A percentile compares a stretch with the other conserved stretches of the same genome.
Conservation (phyloP, 1,140 invertebrate genomes). For the Centruroides sculpturatus region DNA sequence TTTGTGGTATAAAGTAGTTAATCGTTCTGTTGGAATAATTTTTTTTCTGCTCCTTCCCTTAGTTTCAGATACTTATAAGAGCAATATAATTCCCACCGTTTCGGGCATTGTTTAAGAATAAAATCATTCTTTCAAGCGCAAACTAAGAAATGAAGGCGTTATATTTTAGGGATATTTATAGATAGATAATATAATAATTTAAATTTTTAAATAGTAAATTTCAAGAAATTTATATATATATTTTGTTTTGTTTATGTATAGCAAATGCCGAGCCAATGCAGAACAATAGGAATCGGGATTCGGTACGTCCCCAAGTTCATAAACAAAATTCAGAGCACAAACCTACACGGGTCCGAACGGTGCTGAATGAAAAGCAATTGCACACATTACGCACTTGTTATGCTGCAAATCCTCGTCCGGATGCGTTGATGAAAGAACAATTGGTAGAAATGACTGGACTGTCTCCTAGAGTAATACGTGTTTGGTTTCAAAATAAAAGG, state of each 20-base stretch:
- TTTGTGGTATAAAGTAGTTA: too few relatives aligned
- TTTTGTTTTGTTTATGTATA: not conserved
- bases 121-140: too few relatives aligned
- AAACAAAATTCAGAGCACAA: constrained; percentile 40
- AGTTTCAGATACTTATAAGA: too few relatives aligned
- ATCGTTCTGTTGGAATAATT: too few relatives aligned
- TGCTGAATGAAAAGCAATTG: constrained; percentile 96
- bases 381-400: constrained; percentile 88
- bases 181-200: too few relatives aligned
- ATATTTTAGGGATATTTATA: too few relatives aligned
- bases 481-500: constrained; percentile 98
- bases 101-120: too few relatives aligned
- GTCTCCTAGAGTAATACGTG: constrained; percentile 85
- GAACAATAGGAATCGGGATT: constrained; percentile 12
- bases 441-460: constrained; percentile 96
- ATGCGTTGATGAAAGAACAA: constrained; percentile 98
- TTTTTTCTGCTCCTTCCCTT: too few relatives aligned
- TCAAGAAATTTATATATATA: too few relatives aligned
- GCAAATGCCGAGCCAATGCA: constrained; percentile 19
- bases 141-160: too few relatives aligned
- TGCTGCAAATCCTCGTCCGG: constrained; percentile 90
- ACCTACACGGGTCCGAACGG: constrained; percentile 89
- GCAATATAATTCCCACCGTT: too few relatives aligned
- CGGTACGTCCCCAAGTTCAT: constrained; percentile 19
- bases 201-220: too few relatives aligned